phyloP scores from a whole-genome alignment of 2,113 vertebrate genomes.

The Mobula hypostoma region DNA sequence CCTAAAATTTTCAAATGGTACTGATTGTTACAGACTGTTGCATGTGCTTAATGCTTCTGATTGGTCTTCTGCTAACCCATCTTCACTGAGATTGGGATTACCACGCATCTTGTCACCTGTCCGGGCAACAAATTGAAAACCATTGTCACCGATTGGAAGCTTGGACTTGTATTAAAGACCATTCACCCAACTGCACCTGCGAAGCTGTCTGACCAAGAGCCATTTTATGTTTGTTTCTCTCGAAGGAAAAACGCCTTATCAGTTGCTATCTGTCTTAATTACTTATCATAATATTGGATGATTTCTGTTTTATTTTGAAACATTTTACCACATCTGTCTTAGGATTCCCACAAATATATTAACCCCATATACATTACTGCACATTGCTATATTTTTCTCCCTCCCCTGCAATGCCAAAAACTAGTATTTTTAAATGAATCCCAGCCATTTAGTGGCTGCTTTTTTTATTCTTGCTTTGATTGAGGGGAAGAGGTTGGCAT shows the following conservation, averaged over 20 bases:
- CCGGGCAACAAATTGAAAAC: neutral
- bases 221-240: neutral
- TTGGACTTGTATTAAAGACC: neutral
- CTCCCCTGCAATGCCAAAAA: neutral
- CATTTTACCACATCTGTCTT: neutral
- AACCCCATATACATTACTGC: conserved; percentile 20
- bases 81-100: neutral
- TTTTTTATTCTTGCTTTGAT: neutral
- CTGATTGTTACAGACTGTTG: conserved; percentile 5
- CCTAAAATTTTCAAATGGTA: conserved; percentile 2
- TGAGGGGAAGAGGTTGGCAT: neutral
- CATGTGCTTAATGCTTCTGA: neutral
- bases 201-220: neutral
- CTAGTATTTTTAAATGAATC: neutral
- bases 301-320: conserved; percentile 5
- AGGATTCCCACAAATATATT: conserved; percentile 17
- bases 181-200: neutral
- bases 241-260: neutral
- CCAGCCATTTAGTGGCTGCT: neutral
- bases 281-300: neutral
- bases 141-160: neutral
- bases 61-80: neutral
- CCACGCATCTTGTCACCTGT: neutral
- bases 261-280: neutral
- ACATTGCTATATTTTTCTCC: conserved; percentile 19